Evolutionary conservation across 2,888 invertebrate species (phyloP), one percentile per base, ranked within the genome.

Genomic region (Chouioia cunea): DNA sequence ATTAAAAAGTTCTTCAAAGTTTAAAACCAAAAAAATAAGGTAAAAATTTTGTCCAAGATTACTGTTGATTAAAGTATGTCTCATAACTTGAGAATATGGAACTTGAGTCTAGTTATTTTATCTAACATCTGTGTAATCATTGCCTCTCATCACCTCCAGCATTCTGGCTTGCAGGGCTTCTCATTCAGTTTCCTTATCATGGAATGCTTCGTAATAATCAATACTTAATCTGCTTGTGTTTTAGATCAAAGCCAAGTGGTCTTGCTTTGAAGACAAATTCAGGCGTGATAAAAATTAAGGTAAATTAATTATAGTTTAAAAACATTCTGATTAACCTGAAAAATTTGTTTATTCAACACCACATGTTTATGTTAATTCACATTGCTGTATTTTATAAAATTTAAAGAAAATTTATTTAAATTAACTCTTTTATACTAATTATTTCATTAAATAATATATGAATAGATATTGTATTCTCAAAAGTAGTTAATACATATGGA

Each of bases 111-210:
- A 68, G 44, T 63, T 74, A 66, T 68, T 52, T 66, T 44, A 54
- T 59, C 52, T 57, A 50, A 65, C 65, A 65, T 65, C 44, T 63
- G 64, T 60, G 69, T 56, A 70, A 75, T 75, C 77, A 71, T 65
- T 73, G 74, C 79, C 83, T 83, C 83, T 82, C 83, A 81, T 83
- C 82, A 80, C 82, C 82, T 80, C 80, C 80, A 75, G 79, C 65
- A 74, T 76, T 77, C 58, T 77, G 70, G 50, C 58, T 76, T n/a
- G 63, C 59, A 72, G 73, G 70, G 59, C 70, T 64, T 64, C 57
- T 62, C 16, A 63, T 69, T 62, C 36, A 18, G 44, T 15, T 4
- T 27, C 56, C 63, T 62, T 44, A 65, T 52, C 48, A 54, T 54
- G 14, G 54, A 58, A 15, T 52, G 6, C 47, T 20, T 23, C 14